Percentiles rank a stretch among this genome's conserved stretches.
Evolutionary conservation across 1,140 invertebrate species (phyloP).

Genomic region (Stegodyphus mimosarum): DNA sequence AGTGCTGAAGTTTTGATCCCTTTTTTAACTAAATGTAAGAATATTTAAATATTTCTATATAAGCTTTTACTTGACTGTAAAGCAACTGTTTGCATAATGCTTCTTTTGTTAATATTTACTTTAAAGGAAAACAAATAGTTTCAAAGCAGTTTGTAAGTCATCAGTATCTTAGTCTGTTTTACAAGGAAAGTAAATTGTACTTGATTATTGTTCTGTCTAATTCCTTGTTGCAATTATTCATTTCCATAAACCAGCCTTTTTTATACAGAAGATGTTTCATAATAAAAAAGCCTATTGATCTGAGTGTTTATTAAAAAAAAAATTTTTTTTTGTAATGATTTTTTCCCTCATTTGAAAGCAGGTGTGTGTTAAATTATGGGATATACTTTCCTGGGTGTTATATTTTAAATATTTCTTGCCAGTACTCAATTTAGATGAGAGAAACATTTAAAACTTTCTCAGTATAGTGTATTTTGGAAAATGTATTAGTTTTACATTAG

Average conservation of each 20-base stretch:
- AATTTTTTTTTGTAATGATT: not conserved
- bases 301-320: not conserved
- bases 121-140: conserved; percentile 29
- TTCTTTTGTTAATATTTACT: conserved; percentile 34
- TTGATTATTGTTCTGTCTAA: conserved; percentile 15
- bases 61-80: conserved; percentile 43
- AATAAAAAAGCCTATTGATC: not conserved
- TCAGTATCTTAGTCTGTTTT: conserved; percentile 46
- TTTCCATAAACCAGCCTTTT: not conserved
- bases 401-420: too few relatives aligned
- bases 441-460: too few relatives aligned
- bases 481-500: too few relatives aligned
- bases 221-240: not conserved
- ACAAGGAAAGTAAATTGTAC: conserved; percentile 6
- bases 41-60: conserved; percentile 28
- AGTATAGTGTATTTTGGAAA: too few relatives aligned
- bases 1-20: not conserved
- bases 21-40: conserved; percentile 21
- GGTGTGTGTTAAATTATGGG: too few relatives aligned
- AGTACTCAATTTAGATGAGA: too few relatives aligned
- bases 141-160: conserved; percentile 42
- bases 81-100: conserved; percentile 49
- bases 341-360: not conserved
- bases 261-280: not conserved
- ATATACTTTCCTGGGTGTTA: too few relatives aligned